Evolutionary conservation across 1,140 invertebrate genomes (phyloP).

Genomic region (Ostrea denselamellosa): DNA sequence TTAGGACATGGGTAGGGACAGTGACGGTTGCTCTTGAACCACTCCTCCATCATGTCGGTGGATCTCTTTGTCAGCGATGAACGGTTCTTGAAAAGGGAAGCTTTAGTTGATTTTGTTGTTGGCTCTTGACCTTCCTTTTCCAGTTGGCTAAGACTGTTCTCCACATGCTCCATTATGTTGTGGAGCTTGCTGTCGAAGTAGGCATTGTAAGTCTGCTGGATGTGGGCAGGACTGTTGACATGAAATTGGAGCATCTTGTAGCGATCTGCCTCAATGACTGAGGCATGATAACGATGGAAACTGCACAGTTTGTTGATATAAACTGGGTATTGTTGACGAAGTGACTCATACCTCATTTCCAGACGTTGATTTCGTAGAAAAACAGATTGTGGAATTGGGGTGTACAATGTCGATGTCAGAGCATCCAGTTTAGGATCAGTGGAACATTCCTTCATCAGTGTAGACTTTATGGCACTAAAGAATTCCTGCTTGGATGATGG

Average conservation of each 20-base stretch:
- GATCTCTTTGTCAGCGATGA: conserved; percentile 12
- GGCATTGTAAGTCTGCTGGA: conserved; percentile 15
- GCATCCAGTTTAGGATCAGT: not conserved
- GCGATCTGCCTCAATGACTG: conserved; percentile 41
- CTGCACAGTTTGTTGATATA: conserved; percentile 42
- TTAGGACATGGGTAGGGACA: conserved; percentile 47
- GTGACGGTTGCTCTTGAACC: conserved; percentile 49
- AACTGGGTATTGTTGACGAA: conserved; percentile 5
- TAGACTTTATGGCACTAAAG: conserved; percentile 33
- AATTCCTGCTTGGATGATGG: not conserved
- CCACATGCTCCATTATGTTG: conserved; percentile 45
- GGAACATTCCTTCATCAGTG: conserved; percentile 33
- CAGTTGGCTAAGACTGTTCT: conserved; percentile 32
- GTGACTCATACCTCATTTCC: not conserved
- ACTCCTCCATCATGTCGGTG: conserved; percentile 47
- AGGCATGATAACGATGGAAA: conserved; percentile 45
- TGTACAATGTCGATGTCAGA: not conserved
- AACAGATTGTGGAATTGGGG: not conserved
- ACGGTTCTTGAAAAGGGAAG: not conserved
- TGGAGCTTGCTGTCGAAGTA: conserved; percentile 54
- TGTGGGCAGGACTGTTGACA: not conserved
- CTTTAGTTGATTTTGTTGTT: not conserved
- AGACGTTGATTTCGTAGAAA: conserved; percentile 28
- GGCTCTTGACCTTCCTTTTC: conserved; percentile 28
- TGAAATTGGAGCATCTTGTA: conserved; percentile 41